Base-by-base conservation (phyloP, 2,797 vertebrate genomes). In the Phoebastria nigripes region DNA sequence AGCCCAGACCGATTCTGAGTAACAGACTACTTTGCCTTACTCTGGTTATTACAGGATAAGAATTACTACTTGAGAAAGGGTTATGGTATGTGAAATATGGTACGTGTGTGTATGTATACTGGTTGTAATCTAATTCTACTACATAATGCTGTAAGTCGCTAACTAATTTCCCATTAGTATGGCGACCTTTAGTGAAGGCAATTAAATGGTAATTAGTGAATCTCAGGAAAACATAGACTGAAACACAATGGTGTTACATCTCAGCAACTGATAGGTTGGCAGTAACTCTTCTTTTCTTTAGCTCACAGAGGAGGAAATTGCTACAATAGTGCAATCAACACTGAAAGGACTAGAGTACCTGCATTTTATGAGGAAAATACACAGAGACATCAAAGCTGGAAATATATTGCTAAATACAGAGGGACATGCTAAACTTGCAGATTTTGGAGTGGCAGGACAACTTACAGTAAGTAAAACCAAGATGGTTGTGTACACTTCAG, bases 331-430 rank as follows among this genome's bases (percentile, higher is more conserved):
- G 62, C 99, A 99, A 7, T 99, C 99, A 4, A 99, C 99, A 0
- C 97, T 99, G 93, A 99, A 99, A 77, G 99, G 99, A 79, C 96
- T 99, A 2, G 99, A 99, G 96, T 99, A 99, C 95, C 98, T 99
- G 90, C 99, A 99, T 98, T 99, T 99, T 96, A 99, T 99, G 99
- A 99, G 99, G 95, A 99, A 99, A 97, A 99, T 99, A 98, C 99
- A 99, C 97, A 97, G 99, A 92, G 99, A 99, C 97, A 99, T 99
- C 96, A 99, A 99, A 93, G 99, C 99, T 21, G 99, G 99, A 61
- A 99, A 99, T 97, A 99, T 99, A 97, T 98, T 99, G 97, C 98
- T 99, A 55, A 99, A 99, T 97, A 96, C 98, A 2, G 99, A 99
- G 96, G 99, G 99, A 10, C 98, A 99, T 88, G 99, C 99, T 96